Percentiles rank a stretch among this genome's conserved stretches.
Conservation (phyloP, 2,888 invertebrate genomes). For the Erebia epiphron region DNA sequence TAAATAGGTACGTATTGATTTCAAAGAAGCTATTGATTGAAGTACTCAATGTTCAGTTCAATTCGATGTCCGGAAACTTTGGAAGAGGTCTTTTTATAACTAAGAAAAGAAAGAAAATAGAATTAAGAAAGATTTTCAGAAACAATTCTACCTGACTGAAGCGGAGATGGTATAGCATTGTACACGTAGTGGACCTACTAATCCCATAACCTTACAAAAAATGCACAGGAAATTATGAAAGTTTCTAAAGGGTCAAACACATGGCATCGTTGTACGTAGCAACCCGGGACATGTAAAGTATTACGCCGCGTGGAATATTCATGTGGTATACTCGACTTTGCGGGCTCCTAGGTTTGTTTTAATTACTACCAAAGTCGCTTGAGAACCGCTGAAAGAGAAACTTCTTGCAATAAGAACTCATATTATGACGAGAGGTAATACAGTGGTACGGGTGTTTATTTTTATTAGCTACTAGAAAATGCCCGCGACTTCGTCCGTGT, state of each 20-base stretch:
- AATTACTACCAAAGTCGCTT: slow-evolving; percentile 15
- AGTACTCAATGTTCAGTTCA: no score
- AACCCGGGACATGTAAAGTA: slow-evolving; percentile 16
- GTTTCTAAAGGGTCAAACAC: slow-evolving; percentile 2
- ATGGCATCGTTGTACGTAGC: neutral
- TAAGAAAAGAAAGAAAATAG: no score
- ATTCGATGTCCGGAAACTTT: no score
- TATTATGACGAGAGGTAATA: no score
- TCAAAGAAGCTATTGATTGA: no score
- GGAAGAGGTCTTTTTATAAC: no score
- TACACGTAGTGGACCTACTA: neutral
- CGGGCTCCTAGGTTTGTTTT: slow-evolving; percentile 18
- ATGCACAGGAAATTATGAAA: neutral
- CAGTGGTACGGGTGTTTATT: no score
- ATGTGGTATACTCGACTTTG: slow-evolving; percentile 18
- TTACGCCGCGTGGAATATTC: slow-evolving; percentile 22
- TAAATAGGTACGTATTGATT: no score
- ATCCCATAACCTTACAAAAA: neutral
- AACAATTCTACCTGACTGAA: no score
- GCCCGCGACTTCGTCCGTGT: no score
- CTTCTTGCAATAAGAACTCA: slow-evolving; percentile 4
- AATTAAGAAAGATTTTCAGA: no score
- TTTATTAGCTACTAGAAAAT: no score
- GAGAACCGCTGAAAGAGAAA: neutral
- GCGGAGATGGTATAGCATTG: neutral